These are phyloP conservation scores for Aphelinus atriplicis DNA, from an alignment of 1,140 invertebrate species.

Conservation along the genomic window DNA sequence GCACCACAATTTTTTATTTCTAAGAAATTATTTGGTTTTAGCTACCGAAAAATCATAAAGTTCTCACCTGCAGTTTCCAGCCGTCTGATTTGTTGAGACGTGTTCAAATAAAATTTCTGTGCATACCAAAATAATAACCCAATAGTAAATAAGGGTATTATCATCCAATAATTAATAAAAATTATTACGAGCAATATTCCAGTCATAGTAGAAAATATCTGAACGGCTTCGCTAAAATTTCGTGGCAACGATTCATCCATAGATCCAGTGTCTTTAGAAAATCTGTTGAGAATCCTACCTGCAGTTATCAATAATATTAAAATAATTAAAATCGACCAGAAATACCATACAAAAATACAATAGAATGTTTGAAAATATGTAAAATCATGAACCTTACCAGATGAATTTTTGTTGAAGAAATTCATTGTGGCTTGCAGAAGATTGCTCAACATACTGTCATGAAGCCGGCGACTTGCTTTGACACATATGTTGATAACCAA, in stretches of 20 bases:
- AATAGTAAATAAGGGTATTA: conserved; percentile 68
- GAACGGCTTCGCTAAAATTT: conserved; percentile 74
- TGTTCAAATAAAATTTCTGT: conserved; percentile 70
- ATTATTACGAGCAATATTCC: conserved; percentile 68
- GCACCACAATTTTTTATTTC: too few relatives aligned
- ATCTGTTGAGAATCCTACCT: conserved; percentile 79
- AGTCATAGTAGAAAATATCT: conserved; percentile 60
- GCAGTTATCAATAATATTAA: conserved; percentile 1
- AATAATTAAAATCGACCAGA: not conserved
- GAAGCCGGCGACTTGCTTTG: conserved; percentile 81
- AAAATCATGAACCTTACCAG: conserved; percentile 63
- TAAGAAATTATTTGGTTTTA: too few relatives aligned
- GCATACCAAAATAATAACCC: conserved; percentile 67
- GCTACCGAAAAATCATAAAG: too few relatives aligned
- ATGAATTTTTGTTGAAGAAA: conserved; percentile 88
- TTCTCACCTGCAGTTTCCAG: conserved; percentile 65
- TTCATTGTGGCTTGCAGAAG: conserved; percentile 80
- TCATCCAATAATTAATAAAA: conserved; percentile 69
- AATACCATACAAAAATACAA: not conserved
- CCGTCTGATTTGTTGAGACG: conserved; percentile 71
- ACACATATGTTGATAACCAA: conserved; percentile 84
- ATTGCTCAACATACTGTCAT: conserved; percentile 85
- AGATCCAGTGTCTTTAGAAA: conserved; percentile 84
- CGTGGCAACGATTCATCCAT: conserved; percentile 82
- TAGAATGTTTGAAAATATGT: too few relatives aligned